Conservation (phyloP, 2,113 vertebrate species). For the Damaliscus lunatus region DNA sequence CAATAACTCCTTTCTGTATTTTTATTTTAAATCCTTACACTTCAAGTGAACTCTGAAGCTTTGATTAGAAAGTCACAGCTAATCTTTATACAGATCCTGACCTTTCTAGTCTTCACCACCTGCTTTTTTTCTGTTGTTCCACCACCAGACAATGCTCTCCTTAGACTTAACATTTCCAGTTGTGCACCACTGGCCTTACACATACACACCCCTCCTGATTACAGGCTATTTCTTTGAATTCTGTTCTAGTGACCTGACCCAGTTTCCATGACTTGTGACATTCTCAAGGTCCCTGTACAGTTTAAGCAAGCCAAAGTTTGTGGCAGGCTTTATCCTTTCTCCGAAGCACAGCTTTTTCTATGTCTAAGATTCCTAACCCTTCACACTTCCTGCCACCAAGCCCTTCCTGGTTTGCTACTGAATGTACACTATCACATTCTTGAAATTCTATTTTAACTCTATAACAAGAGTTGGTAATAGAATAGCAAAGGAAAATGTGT, state of each 20-base stretch:
- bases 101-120: not conserved
- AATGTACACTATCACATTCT: not conserved
- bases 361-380: not conserved
- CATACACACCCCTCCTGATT: not conserved
- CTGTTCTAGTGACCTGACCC: slow-evolving; percentile 10
- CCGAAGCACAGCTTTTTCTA: not conserved
- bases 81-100: slow-evolving; percentile 16
- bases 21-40: slow-evolving; percentile 34
- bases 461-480: not conserved
- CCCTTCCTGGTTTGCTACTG: not conserved
- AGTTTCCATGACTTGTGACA: slow-evolving; percentile 21
- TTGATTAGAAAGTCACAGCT: slow-evolving; percentile 25
- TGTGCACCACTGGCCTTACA: not conserved
- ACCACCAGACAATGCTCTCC: not conserved
- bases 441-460: slow-evolving; percentile 24
- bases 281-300: not conserved
- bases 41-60: slow-evolving; percentile 2
- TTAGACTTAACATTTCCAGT: not conserved
- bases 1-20: slow-evolving; percentile 17
- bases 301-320: slow-evolving; percentile 37
- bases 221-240: not conserved
- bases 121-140: not conserved
- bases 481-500: not conserved
- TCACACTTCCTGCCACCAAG: not conserved
- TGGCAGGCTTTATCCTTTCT: slow-evolving; percentile 13